A percentile compares a stretch with the other conserved stretches of the same genome.
Evolutionary conservation across 2,797 vertebrate genomes (phyloP).

Genomic region (Hoplostethus atlanticus): DNA sequence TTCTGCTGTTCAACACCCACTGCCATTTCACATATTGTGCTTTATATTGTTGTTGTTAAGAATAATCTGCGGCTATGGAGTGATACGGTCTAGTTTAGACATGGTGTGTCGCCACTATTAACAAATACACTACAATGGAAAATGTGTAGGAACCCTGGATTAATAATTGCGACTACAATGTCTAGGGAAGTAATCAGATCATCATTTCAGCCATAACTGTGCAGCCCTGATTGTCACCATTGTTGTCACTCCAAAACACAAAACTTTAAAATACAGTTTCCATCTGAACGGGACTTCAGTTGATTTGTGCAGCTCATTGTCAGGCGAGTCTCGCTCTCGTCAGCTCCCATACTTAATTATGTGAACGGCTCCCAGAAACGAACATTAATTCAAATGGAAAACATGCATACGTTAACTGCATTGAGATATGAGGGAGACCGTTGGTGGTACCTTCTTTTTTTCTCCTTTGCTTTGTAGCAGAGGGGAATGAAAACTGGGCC

Average conservation of each 20-base stretch:
- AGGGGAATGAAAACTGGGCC: slow-evolving; percentile 20
- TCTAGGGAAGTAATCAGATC: too few species aligned
- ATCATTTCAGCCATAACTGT: too few species aligned
- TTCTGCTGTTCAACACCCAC: too few species aligned
- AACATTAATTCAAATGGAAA: slow-evolving; percentile 27
- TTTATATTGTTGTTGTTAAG: too few species aligned
- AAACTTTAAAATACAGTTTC: background rate
- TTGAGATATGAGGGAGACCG: slow-evolving; percentile 18
- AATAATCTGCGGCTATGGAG: too few species aligned
- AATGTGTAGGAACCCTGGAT: too few species aligned
- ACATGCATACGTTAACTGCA: slow-evolving; percentile 3
- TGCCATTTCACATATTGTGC: too few species aligned
- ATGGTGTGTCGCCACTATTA: too few species aligned
- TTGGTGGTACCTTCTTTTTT: slow-evolving; percentile 4
- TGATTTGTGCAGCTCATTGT: background rate
- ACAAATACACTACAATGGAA: too few species aligned
- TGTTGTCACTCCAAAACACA: background rate
- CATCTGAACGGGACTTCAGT: background rate
- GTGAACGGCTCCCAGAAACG: slow-evolving; percentile 22
- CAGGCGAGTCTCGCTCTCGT: background rate
- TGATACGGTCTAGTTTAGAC: too few species aligned
- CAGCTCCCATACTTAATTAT: slow-evolving; percentile 1
- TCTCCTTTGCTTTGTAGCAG: slow-evolving; percentile 23
- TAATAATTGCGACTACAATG: too few species aligned
- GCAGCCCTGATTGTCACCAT: background rate